Evolutionary conservation across 2,797 vertebrate genomes (phyloP), one percentile per base, ranked within the genome.

Genomic region (Notolabrus celidotus): DNA sequence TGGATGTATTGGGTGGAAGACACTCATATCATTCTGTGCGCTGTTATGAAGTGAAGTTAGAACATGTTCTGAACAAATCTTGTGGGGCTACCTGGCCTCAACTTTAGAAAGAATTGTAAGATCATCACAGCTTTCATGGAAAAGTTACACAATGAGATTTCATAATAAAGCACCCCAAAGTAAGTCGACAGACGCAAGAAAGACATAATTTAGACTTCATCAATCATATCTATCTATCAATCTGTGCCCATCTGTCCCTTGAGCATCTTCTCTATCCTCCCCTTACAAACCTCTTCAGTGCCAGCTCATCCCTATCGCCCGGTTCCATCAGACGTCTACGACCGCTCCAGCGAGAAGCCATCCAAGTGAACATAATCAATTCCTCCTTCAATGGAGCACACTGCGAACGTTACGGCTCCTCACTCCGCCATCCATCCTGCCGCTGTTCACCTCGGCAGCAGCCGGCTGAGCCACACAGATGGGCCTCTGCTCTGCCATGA

Each of bases 401-500:
- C 82, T 83, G 80, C 67, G 14, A 65, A 68, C 41, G 68, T 84
- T 83, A 73, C 83, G 67, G 80, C 67, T 70, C 62, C 82, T 85
- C 77, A 36, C 83, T 7, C 71, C 1, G 63, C 84, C 78, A 83
- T 88, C 80, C 79, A 80, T 88, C 80, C 78, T 33, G 60, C 71
- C 2, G 51, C 73, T 41, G 67, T 23, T 79, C 79, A 56, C 72
- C 50, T 60, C 60, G 5, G 79, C 80, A 33, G 86, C 70, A 68
- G 78, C 82, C 49, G 83, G 67, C 81, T 74, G 76, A 42, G 46
- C 71, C 74, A 50, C 83, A 78, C 86, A 90, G 87, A 91, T 86
- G 88, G 86, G 84, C 84, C 75, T 84, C 80, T 80, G 86, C 84
- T 87, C 84, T 87, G 88, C 87, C 87, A 88, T 90, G 90, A 89